A percentile compares a stretch with the other conserved stretches of the same genome.
Evolutionary conservation across 2,113 vertebrate species (phyloP).

Genomic region (Chionomys nivalis): DNA sequence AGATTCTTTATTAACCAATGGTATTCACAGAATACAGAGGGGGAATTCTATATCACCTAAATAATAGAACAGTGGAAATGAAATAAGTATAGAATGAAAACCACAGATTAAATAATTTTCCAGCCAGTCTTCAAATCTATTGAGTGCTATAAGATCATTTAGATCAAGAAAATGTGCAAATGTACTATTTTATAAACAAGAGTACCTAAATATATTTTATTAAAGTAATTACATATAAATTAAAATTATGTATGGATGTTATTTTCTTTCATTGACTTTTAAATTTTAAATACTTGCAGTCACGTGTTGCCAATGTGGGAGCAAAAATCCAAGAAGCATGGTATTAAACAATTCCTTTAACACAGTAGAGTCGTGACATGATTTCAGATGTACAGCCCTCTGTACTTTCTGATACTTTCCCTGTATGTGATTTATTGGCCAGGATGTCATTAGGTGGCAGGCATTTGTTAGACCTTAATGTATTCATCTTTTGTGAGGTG

Average conservation of each 20-base stretch:
- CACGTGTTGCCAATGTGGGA: not conserved
- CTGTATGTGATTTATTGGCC: not conserved
- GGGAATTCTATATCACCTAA: not conserved
- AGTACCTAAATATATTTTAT: slow-evolving; percentile 27
- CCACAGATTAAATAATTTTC: not conserved
- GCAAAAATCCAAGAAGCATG: not conserved
- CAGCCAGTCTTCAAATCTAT: not conserved
- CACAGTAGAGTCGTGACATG: not conserved
- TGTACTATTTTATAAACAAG: not conserved
- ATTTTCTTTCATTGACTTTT: not conserved
- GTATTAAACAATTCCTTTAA: not conserved
- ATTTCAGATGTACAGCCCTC: not conserved
- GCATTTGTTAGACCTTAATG: not conserved
- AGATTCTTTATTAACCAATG: too few relatives aligned
- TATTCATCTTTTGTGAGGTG: not conserved
- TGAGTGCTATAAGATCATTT: not conserved
- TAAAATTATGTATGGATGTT: not conserved
- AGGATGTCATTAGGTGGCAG: not conserved
- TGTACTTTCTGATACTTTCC: not conserved
- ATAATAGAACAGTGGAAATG: slow-evolving; percentile 48
- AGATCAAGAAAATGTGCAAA: not conserved
- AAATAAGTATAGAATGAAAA: slow-evolving; percentile 43
- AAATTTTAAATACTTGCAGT: not conserved
- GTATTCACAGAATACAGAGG: too few relatives aligned
- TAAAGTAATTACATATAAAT: not conserved